These are phyloP conservation scores for Stomatorhinus ivindoensis DNA, from an alignment of 2,113 vertebrate genomes.

Conservation along the genomic window DNA sequence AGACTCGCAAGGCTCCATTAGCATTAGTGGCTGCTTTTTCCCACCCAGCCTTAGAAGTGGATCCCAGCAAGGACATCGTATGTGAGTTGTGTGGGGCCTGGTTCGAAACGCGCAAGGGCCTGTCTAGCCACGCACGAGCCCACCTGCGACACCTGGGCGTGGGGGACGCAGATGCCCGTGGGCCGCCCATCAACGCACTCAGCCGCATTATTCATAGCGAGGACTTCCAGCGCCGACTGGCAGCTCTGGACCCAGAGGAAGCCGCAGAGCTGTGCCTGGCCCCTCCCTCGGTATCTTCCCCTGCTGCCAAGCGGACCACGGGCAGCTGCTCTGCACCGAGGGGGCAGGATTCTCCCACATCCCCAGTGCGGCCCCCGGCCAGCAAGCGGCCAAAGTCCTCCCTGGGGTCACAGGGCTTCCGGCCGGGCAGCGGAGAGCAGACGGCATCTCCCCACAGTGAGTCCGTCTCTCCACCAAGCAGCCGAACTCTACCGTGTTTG, in stretches of 20 bases:
- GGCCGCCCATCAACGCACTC: slow-evolving; percentile 72
- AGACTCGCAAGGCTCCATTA: neutral
- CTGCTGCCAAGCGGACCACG: slow-evolving; percentile 43
- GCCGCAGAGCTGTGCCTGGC: slow-evolving; percentile 20
- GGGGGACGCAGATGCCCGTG: slow-evolving; percentile 64
- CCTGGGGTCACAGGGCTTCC: slow-evolving; percentile 35
- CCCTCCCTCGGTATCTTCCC: slow-evolving; percentile 33
- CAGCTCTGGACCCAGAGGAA: slow-evolving; percentile 16
- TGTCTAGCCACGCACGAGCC: slow-evolving; percentile 74
- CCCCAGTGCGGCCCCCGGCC: slow-evolving; percentile 37
- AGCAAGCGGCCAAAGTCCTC: slow-evolving; percentile 53
- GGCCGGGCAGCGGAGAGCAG: neutral
- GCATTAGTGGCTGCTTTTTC: slow-evolving; percentile 30
- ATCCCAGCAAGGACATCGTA: slow-evolving; percentile 64
- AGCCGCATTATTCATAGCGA: slow-evolving; percentile 73
- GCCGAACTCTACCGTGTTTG: neutral
- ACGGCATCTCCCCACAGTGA: neutral
- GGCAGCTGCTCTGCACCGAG: slow-evolving; percentile 21
- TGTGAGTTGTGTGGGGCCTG: slow-evolving; percentile 83
- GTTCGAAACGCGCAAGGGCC: slow-evolving; percentile 80
- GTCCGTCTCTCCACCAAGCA: slow-evolving; percentile 16
- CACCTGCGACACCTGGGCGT: slow-evolving; percentile 80
- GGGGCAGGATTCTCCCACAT: slow-evolving; percentile 12
- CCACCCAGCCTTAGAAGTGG: slow-evolving; percentile 61
- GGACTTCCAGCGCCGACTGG: slow-evolving; percentile 54